Base-by-base conservation (phyloP, 2,888 invertebrate genomes). In the Agapostemon virescens region DNA sequence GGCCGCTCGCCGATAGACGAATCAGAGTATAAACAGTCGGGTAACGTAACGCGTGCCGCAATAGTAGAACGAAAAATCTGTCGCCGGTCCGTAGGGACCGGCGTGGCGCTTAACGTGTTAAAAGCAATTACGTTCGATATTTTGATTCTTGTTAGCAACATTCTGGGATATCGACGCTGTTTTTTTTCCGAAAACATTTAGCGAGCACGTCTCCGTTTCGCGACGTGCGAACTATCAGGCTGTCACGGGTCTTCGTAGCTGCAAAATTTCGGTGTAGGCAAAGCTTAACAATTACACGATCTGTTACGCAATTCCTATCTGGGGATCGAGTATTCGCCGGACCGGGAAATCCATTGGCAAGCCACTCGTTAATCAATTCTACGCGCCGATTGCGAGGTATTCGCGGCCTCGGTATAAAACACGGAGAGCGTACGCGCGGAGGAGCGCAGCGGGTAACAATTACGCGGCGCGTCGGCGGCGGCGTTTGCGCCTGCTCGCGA, bases 201-300 rank as follows among this genome's bases (percentile, higher is more conserved):
- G 40, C 15, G 6, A 55, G 26, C 26, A 55, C 55, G 26, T 55
- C 26, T 26, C 6, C 6, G 55, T 26, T 26, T 15, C 52, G 13
- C 52, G 23, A 15, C 23, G 13, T 15, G 42, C 42, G 42, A 26
- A 23, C 52, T 52, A 23, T 52, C 26, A 55, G 55, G 15, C 55
- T 26, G 55, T 55, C 15, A 15, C 55, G 55, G 15, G 26, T 55
- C 55, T 26, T 55, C 26, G 55, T 55, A 15, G 26, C 6, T 55
- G 72, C 68, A 85, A 86, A 84, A 81, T 87, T 86, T 83, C 68
- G 69, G 33, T 58, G 68, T 26, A 61, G 70, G 63, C 52, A 67
- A 23, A 61, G 72, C 81, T 82, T 86, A 85, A 86, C 86, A 86
- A 87, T 87, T 87, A 83, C 77, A 81, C 81, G 78, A 87, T 81